phyloP scores from a whole-genome alignment of 2,113 vertebrate genomes.

The Australoheros scitulus region DNA sequence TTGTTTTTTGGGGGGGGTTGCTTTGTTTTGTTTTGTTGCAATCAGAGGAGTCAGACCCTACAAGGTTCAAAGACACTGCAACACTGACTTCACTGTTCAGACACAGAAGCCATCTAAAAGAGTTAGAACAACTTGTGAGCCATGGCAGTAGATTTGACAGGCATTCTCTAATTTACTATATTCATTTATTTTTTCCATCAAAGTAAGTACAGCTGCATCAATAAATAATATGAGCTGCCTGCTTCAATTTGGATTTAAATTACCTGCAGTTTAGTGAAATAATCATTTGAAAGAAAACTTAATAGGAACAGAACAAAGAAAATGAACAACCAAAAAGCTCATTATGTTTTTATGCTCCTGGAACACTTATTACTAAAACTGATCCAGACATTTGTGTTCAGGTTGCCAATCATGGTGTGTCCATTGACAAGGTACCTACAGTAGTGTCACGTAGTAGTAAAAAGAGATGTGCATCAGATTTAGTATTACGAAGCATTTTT shows the following conservation, averaged over 20 bases:
- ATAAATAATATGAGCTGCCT: not conserved
- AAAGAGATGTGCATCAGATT: not conserved
- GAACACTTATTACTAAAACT: not conserved
- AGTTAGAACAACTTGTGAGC: not conserved
- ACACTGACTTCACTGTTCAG: not conserved
- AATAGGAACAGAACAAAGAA: not conserved
- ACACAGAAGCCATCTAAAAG: rapidly evolving
- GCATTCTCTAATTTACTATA: not conserved
- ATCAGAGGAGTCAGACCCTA: no score
- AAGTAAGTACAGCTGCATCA: not conserved
- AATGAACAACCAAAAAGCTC: not conserved
- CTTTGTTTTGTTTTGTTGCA: no score
- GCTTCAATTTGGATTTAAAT: not conserved
- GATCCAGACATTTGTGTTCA: not conserved
- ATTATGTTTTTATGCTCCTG: not conserved
- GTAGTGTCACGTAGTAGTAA: no score
- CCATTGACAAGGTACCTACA: not conserved
- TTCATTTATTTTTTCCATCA: not conserved
- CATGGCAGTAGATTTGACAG: not conserved
- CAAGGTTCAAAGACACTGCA: not conserved
- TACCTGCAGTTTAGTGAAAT: not conserved
- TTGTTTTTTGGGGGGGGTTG: no score
- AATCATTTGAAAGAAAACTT: not conserved
- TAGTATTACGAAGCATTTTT: not conserved
- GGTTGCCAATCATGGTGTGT: not conserved